Conservation (phyloP, 2,888 invertebrate species). For the Drosophila borealis region DNA sequence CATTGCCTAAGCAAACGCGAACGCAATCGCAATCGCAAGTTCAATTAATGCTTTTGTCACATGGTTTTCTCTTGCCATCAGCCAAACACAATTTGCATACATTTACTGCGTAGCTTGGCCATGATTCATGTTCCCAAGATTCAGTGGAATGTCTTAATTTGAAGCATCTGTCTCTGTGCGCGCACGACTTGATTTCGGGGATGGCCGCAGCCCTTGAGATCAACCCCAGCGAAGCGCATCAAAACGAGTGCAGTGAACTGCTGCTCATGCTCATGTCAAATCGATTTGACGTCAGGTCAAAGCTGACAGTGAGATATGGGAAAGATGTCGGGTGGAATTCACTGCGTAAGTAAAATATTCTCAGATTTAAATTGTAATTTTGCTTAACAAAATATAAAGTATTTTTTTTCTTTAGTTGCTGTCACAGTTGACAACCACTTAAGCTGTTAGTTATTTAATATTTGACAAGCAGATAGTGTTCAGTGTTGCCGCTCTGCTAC, state of each 20-base stretch:
- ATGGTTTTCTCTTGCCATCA: conserved; percentile 42
- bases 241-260: conserved; percentile 39
- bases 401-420: not conserved
- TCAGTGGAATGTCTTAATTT: conserved; percentile 72
- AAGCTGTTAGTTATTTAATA: not conserved
- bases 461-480: no score
- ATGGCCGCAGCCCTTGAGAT: conserved; percentile 7
- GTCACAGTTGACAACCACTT: not conserved
- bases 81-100: conserved; percentile 55
- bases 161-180: conserved; percentile 59
- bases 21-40: conserved; percentile 44
- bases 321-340: not conserved
- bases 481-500: no score
- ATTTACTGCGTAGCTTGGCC: conserved; percentile 41
- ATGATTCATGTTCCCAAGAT: conserved; percentile 45
- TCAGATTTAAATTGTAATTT: no score
- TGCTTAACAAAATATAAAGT: no score
- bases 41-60: conserved; percentile 69
- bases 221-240: conserved; percentile 2
- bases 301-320: not conserved
- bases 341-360: no score
- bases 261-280: conserved; percentile 1
- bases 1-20: conserved; percentile 20
- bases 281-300: conserved; percentile 11
- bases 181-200: not conserved